A percentile compares a stretch with the other conserved stretches of the same genome.
Conservation (phyloP, 2,888 invertebrate genomes). For the Philereme transversata region DNA sequence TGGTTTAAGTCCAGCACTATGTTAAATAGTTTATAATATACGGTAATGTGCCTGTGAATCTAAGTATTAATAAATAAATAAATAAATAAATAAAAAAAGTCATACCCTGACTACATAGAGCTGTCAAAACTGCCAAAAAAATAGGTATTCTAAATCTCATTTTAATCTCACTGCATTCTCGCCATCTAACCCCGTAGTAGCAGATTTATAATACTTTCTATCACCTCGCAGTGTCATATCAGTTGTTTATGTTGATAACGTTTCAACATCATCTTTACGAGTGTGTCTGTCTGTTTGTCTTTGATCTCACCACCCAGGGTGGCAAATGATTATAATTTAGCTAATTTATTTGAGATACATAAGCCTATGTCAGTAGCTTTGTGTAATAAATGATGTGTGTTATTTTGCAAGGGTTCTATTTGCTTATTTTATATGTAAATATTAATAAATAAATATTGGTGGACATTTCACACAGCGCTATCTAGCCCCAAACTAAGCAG, state of each 20-base stretch:
- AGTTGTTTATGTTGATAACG: slow-evolving; percentile 49
- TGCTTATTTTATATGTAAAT: too few species aligned
- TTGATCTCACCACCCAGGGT: slow-evolving; percentile 50
- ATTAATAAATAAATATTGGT: too few species aligned
- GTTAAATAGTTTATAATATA: too few species aligned
- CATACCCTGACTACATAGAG: too few species aligned
- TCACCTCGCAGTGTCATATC: slow-evolving; percentile 46
- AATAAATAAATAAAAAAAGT: too few species aligned
- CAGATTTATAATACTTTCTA: slow-evolving; percentile 5
- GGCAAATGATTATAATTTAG: slow-evolving; percentile 22
- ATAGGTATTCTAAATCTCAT: neutral
- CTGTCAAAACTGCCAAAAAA: too few species aligned
- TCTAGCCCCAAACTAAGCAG: too few species aligned
- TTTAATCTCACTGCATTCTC: neutral
- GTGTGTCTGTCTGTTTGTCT: slow-evolving; percentile 29
- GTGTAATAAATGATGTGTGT: neutral
- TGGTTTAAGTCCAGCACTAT: too few species aligned
- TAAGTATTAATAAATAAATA: too few species aligned
- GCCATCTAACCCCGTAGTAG: slow-evolving; percentile 17
- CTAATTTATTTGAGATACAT: slow-evolving; percentile 15
- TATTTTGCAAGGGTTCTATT: too few species aligned
- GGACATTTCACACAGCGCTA: too few species aligned
- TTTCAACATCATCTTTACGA: slow-evolving; percentile 34
- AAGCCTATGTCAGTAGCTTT: slow-evolving; percentile 7
- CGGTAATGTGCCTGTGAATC: too few species aligned